Evolutionary conservation across 2,888 invertebrate species (phyloP).

Genomic region (Cryptops parisi): DNA sequence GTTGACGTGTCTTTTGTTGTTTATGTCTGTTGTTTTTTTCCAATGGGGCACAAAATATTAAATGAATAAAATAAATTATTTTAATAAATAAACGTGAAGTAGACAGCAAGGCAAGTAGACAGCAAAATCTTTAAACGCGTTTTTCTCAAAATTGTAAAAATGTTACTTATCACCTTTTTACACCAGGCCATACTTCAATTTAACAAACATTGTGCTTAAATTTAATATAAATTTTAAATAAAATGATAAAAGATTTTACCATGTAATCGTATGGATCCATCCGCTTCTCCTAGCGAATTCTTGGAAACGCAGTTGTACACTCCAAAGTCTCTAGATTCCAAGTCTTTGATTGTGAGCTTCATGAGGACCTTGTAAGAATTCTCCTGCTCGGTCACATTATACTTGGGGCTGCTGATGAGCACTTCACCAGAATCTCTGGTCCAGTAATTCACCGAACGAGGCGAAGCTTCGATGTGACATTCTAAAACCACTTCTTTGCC

Average conservation of each 20-base stretch:
- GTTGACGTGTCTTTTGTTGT: too few species aligned
- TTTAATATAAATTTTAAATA: too few species aligned
- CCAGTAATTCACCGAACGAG: slow-evolving; percentile 84
- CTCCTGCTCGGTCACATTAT: slow-evolving; percentile 65
- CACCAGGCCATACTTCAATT: too few species aligned
- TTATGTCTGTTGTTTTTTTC: too few species aligned
- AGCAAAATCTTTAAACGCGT: too few species aligned
- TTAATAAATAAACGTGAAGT: too few species aligned
- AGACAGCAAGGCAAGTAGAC: too few species aligned
- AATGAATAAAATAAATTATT: too few species aligned
- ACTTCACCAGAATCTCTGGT: slow-evolving; percentile 56
- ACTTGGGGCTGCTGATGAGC: slow-evolving; percentile 77
- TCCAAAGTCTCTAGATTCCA: slow-evolving; percentile 68
- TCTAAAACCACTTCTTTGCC: slow-evolving; percentile 83
- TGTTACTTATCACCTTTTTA: too few species aligned
- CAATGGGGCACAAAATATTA: too few species aligned
- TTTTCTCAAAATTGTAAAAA: too few species aligned
- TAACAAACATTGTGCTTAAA: too few species aligned
- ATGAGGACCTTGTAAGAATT: slow-evolving; percentile 80
- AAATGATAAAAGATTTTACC: slow-evolving; percentile 57
- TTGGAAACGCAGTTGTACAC: slow-evolving; percentile 88
- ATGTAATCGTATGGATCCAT: slow-evolving; percentile 79
- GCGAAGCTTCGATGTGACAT: slow-evolving; percentile 85
- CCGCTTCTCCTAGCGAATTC: slow-evolving; percentile 83
- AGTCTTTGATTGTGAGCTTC: slow-evolving; percentile 71